phyloP scores from a whole-genome alignment of 2,888 invertebrate species.

The Microplitis deprimator region DNA sequence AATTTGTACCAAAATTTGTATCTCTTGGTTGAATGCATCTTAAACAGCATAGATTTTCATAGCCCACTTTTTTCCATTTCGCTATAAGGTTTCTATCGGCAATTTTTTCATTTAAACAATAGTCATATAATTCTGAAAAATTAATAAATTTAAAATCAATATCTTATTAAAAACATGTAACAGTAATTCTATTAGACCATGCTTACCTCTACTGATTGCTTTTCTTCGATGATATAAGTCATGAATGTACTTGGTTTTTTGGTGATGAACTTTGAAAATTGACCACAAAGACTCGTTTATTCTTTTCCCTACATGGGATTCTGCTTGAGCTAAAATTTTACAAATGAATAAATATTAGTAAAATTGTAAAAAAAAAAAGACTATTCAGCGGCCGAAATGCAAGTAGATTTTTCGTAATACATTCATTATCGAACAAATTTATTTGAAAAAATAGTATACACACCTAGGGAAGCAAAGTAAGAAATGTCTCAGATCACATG shows the following conservation, averaged over 20 bases:
- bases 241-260: conserved; percentile 96
- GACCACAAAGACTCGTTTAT: conserved; percentile 99
- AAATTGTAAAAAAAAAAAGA: background rate
- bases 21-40: conserved; percentile 98
- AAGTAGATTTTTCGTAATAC: too few species aligned
- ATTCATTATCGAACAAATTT: too few species aligned
- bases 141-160: too few species aligned
- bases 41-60: conserved; percentile 97
- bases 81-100: conserved; percentile 98
- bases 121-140: conserved; percentile 89
- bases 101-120: conserved; percentile 95
- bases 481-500: too few species aligned
- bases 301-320: conserved; percentile 98
- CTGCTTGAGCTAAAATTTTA: conserved; percentile 87
- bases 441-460: too few species aligned
- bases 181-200: too few species aligned
- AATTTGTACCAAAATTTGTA: conserved; percentile 99
- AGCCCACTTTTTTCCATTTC: conserved; percentile 99
- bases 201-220: conserved; percentile 88
- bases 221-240: conserved; percentile 96
- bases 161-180: too few species aligned
- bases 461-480: too few species aligned
- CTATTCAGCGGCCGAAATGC: too few species aligned
- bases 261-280: conserved; percentile 98
- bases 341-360: conserved; percentile 28